These are phyloP conservation scores for Malacosoma neustria DNA, from an alignment of 2,888 invertebrate species.

Conservation along the genomic window DNA sequence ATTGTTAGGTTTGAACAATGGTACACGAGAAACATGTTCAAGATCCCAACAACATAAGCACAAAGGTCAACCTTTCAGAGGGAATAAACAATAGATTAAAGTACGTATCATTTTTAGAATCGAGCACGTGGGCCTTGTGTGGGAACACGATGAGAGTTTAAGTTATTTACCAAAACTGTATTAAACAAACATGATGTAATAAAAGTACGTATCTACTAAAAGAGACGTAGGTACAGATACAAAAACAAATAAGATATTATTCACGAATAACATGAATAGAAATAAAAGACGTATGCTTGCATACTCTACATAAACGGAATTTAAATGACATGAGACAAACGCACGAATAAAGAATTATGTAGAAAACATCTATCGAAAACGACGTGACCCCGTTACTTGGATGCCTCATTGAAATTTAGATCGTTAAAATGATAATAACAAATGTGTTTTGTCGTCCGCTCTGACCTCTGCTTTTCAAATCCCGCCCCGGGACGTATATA, in stretches of 20 bases:
- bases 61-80: conserved; percentile 17
- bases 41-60: conserved; percentile 4
- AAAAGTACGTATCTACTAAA: no score
- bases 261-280: not conserved
- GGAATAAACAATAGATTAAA: conserved; percentile 23
- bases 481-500: conserved; percentile 37
- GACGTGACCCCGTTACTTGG: conserved; percentile 65
- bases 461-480: conserved; percentile 54
- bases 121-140: conserved; percentile 24
- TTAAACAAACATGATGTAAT: no score
- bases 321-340: conserved; percentile 27
- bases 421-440: conserved; percentile 56
- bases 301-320: conserved; percentile 17
- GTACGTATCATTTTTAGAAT: conserved; percentile 21
- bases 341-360: conserved; percentile 42
- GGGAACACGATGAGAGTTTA: conserved; percentile 10
- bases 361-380: conserved; percentile 49
- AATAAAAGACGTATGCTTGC: conserved; percentile 1
- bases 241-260: not conserved
- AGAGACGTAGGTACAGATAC: not conserved
- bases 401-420: conserved; percentile 62
- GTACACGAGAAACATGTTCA: conserved; percentile 1
- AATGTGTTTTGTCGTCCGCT: conserved; percentile 52
- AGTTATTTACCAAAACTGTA: no score
- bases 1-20: conserved; percentile 7